These are phyloP conservation scores for Coenonympha glycerion DNA, from an alignment of 2,888 invertebrate species.

Conservation along the genomic window DNA sequence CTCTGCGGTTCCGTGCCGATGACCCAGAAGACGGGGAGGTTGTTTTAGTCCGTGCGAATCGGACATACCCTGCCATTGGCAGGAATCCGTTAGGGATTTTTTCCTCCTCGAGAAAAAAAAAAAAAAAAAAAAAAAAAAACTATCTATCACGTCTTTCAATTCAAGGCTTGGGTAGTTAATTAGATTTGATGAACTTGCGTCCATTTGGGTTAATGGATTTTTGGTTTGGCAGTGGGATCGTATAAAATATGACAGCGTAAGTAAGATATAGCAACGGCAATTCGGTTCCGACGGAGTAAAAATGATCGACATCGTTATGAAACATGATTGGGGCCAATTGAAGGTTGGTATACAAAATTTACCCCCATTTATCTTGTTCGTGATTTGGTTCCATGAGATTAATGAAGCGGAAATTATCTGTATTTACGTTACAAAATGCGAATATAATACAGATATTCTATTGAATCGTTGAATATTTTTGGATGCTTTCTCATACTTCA, in stretches of 20 bases:
- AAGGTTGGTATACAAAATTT: background rate
- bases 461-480: too few species aligned
- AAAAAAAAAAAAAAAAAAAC: too few species aligned
- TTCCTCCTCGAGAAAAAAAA: too few species aligned
- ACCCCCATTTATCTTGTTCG: background rate
- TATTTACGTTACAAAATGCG: too few species aligned
- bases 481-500: too few species aligned
- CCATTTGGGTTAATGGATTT: slow-evolving; percentile 15
- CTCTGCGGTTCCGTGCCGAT: too few species aligned
- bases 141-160: background rate
- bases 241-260: slow-evolving; percentile 2
- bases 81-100: too few species aligned
- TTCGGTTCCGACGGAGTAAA: slow-evolving; percentile 5
- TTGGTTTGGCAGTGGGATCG: background rate
- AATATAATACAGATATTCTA: background rate
- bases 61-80: too few species aligned
- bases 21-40: too few species aligned
- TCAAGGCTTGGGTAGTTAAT: slow-evolving; percentile 4
- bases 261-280: background rate
- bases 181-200: slow-evolving; percentile 3
- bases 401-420: too few species aligned
- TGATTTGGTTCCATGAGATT: background rate
- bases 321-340: slow-evolving; percentile 1
- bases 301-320: slow-evolving; percentile 2
- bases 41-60: too few species aligned